phyloP scores from a whole-genome alignment of 2,888 invertebrate genomes.

The Euplexia lucipara region DNA sequence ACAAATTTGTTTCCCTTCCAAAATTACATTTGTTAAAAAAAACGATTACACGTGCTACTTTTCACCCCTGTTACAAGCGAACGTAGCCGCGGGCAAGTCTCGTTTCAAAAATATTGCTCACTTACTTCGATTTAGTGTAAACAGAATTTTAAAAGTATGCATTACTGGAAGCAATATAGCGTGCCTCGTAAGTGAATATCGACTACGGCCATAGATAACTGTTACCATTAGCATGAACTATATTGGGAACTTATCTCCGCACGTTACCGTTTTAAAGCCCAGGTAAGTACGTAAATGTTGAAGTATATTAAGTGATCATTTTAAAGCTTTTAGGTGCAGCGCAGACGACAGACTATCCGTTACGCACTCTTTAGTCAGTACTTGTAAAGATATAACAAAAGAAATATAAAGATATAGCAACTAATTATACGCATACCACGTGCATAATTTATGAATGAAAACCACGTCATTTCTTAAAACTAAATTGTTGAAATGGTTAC shows the following conservation, averaged over 20 bases:
- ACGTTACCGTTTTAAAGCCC: conserved; percentile 14
- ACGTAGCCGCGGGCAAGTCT: conserved; percentile 4
- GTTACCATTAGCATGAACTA: conserved; percentile 43
- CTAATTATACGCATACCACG: too few relatives aligned
- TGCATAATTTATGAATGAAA: too few relatives aligned
- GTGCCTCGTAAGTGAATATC: conserved; percentile 56
- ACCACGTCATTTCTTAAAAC: too few relatives aligned
- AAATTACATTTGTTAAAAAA: not conserved
- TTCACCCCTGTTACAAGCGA: not conserved
- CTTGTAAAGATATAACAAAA: too few relatives aligned
- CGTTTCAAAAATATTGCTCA: conserved; percentile 46
- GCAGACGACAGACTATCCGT: too few relatives aligned
- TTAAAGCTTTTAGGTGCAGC: not conserved
- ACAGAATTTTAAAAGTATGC: conserved; percentile 53
- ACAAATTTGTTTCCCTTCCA: too few relatives aligned
- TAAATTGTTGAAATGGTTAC: too few relatives aligned
- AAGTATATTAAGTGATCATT: conserved; percentile 11
- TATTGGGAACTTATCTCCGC: conserved; percentile 43
- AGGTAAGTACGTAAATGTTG: conserved; percentile 7
- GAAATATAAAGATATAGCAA: too few relatives aligned
- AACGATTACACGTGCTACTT: not conserved
- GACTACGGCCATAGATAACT: conserved; percentile 37
- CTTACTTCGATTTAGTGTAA: conserved; percentile 52
- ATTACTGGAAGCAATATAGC: conserved; percentile 30
- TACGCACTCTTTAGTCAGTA: too few relatives aligned